These are phyloP conservation scores for Lottia gigantea DNA, from an alignment of 2,888 invertebrate species.

Conservation along the genomic window DNA sequence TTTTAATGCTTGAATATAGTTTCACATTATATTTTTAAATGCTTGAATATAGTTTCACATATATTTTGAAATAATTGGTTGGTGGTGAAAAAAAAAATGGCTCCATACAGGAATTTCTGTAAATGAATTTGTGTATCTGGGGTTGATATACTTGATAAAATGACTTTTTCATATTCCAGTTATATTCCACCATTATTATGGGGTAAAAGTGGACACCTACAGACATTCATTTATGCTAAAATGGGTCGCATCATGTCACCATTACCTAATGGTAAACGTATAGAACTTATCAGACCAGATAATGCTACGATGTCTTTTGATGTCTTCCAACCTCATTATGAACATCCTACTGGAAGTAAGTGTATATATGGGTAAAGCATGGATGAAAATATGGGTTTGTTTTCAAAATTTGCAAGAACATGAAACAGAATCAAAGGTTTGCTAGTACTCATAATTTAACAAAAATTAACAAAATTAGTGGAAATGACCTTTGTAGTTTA, in stretches of 20 bases:
- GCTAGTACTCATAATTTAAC: slow-evolving; percentile 8
- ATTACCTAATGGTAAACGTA: slow-evolving; percentile 85
- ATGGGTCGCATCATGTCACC: slow-evolving; percentile 83
- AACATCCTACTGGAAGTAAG: slow-evolving; percentile 26
- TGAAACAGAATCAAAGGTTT: too few relatives aligned
- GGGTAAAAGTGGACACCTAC: slow-evolving; percentile 96
- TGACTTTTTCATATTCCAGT: slow-evolving; percentile 71
- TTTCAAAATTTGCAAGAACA: too few relatives aligned
- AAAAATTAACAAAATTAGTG: slow-evolving; percentile 14
- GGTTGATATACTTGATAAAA: too few relatives aligned
- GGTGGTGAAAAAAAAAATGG: too few relatives aligned
- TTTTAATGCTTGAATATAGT: too few relatives aligned
- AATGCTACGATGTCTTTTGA: slow-evolving; percentile 93
- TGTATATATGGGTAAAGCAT: neutral
- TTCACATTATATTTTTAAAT: too few relatives aligned
- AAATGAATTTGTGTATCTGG: too few relatives aligned
- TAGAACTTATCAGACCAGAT: slow-evolving; percentile 79
- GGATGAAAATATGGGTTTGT: too few relatives aligned
- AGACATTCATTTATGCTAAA: slow-evolving; percentile 88
- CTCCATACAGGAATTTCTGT: too few relatives aligned
- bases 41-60: too few relatives aligned
- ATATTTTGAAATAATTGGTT: too few relatives aligned
- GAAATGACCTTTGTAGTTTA: neutral
- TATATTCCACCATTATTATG: slow-evolving; percentile 90
- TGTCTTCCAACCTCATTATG: slow-evolving; percentile 82